Percentiles rank a stretch among this genome's conserved stretches.
Conservation (phyloP, 2,113 vertebrate species). For the Ploceus nigricollis region DNA sequence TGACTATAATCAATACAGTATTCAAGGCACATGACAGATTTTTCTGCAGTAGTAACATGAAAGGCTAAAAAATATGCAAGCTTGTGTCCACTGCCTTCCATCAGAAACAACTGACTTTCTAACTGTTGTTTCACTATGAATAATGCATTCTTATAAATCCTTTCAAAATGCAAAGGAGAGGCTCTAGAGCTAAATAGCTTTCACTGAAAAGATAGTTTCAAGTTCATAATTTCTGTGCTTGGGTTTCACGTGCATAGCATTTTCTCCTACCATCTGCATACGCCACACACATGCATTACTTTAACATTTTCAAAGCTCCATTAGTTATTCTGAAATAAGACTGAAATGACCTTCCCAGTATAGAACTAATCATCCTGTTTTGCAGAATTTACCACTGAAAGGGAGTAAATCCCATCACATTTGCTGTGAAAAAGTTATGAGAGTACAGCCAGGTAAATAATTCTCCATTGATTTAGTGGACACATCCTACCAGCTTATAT, state of each 20-base stretch:
- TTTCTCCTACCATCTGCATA: background rate
- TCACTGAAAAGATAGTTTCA: background rate
- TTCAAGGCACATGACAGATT: background rate
- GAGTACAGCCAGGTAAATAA: background rate
- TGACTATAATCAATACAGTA: background rate
- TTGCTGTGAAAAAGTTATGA: background rate
- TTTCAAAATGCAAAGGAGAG: slow-evolving; percentile 32
- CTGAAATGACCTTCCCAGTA: background rate
- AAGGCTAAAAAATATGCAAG: background rate
- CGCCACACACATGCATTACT: background rate
- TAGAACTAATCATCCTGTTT: background rate
- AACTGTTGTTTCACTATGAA: background rate
- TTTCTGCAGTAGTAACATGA: background rate
- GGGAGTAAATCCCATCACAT: background rate
- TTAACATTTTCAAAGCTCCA: background rate
- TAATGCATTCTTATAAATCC: slow-evolving; percentile 17
- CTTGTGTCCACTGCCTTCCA: background rate
- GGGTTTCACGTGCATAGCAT: background rate
- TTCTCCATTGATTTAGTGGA: background rate
- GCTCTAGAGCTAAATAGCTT: background rate
- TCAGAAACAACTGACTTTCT: slow-evolving; percentile 5
- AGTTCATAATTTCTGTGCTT: background rate
- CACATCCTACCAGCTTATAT: background rate
- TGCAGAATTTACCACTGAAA: background rate
- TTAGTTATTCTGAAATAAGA: background rate